Conservation (phyloP, 2,888 invertebrate genomes). For the Drosophila neonasuta region DNA sequence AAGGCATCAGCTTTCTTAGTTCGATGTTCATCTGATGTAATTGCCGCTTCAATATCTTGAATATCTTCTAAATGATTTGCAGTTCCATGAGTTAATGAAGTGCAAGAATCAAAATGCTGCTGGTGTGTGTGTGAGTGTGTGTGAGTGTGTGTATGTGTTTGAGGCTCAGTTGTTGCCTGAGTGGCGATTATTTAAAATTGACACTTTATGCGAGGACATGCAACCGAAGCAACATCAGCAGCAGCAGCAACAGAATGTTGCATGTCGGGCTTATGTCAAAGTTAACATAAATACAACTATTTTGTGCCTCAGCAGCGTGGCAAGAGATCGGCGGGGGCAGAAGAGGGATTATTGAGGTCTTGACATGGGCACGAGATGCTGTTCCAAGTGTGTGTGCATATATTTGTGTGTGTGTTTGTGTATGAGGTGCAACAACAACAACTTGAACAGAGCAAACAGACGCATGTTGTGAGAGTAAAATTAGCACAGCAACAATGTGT, state of each 20-base stretch:
- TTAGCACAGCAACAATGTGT: constrained; percentile 52
- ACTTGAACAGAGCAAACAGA: constrained; percentile 24
- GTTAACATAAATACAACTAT: constrained; percentile 75
- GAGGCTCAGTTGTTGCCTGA: constrained; percentile 24
- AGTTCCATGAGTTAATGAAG: neutral
- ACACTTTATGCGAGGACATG: constrained; percentile 70
- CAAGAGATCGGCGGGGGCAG: constrained; percentile 11
- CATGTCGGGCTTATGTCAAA: constrained; percentile 76
- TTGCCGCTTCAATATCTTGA: neutral
- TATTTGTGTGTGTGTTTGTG: constrained; percentile 33
- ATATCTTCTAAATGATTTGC: neutral
- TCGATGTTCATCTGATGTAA: neutral
- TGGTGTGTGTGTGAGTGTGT: neutral
- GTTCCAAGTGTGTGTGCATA: constrained; percentile 25
- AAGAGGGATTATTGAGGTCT: constrained; percentile 43
- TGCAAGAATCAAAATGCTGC: neutral
- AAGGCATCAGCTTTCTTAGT: no score
- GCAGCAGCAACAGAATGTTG: constrained; percentile 52
- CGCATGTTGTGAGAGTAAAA: constrained; percentile 47
- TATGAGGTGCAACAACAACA: constrained; percentile 25
- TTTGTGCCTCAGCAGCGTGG: constrained; percentile 50
- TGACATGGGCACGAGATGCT: constrained; percentile 53
- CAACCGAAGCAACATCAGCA: constrained; percentile 41
- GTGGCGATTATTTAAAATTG: constrained; percentile 69
- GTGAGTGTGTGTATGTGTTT: neutral